phyloP scores from a whole-genome alignment of 2,888 invertebrate genomes.

The Caenorhabditis drosophilae region DNA sequence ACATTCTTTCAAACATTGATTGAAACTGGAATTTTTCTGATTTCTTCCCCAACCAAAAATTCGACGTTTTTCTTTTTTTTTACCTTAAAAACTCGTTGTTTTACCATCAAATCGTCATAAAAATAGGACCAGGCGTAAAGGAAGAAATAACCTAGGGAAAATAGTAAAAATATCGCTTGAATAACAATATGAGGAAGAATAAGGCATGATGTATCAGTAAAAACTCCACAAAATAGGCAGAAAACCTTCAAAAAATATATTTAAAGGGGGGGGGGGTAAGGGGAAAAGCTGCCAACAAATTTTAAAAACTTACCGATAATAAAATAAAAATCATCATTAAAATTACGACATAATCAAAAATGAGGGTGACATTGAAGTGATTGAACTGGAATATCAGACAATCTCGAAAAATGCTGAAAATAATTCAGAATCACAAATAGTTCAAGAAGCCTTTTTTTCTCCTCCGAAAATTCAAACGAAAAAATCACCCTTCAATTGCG shows the following conservation, averaged over 20 bases:
- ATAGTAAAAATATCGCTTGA: conserved; percentile 58
- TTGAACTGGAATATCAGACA: conserved; percentile 62
- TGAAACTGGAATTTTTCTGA: conserved; percentile 43
- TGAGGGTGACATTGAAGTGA: conserved; percentile 60
- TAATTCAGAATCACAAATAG: no score
- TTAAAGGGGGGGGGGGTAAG: no score
- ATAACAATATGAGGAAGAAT: conserved; percentile 63
- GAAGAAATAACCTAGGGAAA: conserved; percentile 61
- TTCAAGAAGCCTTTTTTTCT: no score
- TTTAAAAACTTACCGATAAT: conserved; percentile 57
- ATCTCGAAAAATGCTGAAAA: conserved; percentile 54
- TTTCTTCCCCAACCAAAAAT: no score
- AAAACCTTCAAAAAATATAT: conserved; percentile 45
- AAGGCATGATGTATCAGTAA: conserved; percentile 54
- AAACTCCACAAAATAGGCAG: conserved; percentile 61
- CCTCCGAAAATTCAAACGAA: no score
- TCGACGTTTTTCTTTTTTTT: no score
- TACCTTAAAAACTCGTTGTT: conserved; percentile 53
- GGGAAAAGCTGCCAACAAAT: no score
- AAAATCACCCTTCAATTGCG: not conserved
- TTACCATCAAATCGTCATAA: conserved; percentile 61
- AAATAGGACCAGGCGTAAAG: conserved; percentile 66
- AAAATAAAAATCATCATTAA: conserved; percentile 58
- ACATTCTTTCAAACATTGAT: conserved; percentile 64
- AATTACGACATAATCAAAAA: conserved; percentile 62